Evolutionary conservation across 2,113 vertebrate genomes (phyloP), one percentile per base, ranked within the genome.

Genomic region (Psilopsiagon aurifrons): DNA sequence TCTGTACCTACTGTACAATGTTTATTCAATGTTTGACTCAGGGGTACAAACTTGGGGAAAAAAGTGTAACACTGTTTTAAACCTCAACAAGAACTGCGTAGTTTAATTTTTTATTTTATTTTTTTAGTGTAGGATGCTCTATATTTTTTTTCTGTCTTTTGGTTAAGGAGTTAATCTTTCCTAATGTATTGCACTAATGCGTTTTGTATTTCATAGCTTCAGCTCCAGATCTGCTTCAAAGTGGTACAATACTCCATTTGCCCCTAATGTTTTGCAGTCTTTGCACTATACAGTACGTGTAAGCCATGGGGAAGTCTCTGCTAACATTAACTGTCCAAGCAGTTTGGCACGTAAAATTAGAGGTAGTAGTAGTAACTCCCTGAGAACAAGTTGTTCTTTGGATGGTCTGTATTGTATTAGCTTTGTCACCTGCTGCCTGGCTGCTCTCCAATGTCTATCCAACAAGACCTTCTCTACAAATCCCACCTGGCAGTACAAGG

Each of bases 1-100:
- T 96, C 96, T 94, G 95, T 98, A 97, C 97, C 97, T 98, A 86
- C 97, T 98, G 97, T 97, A 97, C 90, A 92, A 92, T 88, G 94
- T 96, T 94, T 94, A 91, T 96, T 96, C 92, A 96, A 84, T 96
- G 95, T 95, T 96, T 96, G 95, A 98, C 98, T 98, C 98, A 98
- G 98, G 98, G 97, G 97, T 98, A 75, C 98, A 98, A 97, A 97
- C 95, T 79, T 97, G 96, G 97, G 97, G 80, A 57, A 80, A 94
- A 96, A 85, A 92, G 97, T 95, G 9, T 92, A 91, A 98, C 97
- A 97, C 98, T 97, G 97, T 97, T 92, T 97, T 96, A 97, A 97
- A 97, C 86, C 64, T 91, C 86, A 94, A 64, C 47, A 90, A 94
- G 91, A 97, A 91, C 88, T 92, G 57, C 83, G 75, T 90, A 83